Evolutionary conservation across 2,113 vertebrate genomes (phyloP), one percentile per base, ranked within the genome.

Genomic region (Danionella cerebrum): DNA sequence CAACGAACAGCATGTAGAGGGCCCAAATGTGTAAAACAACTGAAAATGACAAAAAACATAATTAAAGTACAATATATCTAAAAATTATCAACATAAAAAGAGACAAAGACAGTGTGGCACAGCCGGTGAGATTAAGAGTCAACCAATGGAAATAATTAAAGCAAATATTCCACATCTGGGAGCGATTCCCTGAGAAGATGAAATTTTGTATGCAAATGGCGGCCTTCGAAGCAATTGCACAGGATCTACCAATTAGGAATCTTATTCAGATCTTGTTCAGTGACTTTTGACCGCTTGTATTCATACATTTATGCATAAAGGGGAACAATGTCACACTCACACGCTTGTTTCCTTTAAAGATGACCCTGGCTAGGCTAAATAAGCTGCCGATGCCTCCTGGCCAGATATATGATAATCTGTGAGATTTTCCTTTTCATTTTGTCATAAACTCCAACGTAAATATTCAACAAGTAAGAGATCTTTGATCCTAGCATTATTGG

Each of bases 111-210:
- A 27, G 71, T 66, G 27, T 63, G 76, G 85, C 87, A 84, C 82
- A n/a, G n/a, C n/a, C n/a, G n/a, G n/a, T n/a, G n/a, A n/a, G n/a
- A n/a, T n/a, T n/a, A n/a, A n/a, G n/a, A n/a, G n/a, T n/a, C n/a
- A n/a, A 71, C 74, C 75, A 79, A 82, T 85, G 83, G 84, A 84
- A 85, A 81, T 74, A 83, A 88, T 87, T 88, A 86, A 69, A 67
- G 86, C 74, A 85, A 87, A 87, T 88, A 86, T 84, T 84, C 76
- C 58, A 76, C 88, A 86, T 87, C 85, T 90, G 89, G 87, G 75
- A 83, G 63, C 22, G 44, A 81, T 79, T 78, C 76, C 72, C 80
- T 75, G 72, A 76, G 76, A 83, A 82, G 83, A 84, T 45, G 18
- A 82, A 63, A 80, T 86, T 87, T 81, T 82, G 69, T 75, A 76